Percentiles rank a stretch among this genome's conserved stretches.
Conservation (phyloP, 2,113 vertebrate species). For the Oenanthe oenanthe region DNA sequence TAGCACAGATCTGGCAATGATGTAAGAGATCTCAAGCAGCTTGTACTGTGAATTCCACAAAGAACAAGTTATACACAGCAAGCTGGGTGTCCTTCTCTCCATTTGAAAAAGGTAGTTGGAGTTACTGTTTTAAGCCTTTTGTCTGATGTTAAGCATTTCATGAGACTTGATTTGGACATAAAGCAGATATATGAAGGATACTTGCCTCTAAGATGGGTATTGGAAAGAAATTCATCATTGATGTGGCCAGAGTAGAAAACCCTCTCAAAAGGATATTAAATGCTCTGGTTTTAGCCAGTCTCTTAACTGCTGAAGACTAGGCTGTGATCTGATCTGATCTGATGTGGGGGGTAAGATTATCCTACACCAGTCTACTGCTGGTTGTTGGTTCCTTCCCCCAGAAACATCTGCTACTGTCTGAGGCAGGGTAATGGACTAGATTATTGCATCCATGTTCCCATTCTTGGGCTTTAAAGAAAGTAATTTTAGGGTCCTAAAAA, state of each 20-base stretch:
- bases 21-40: neutral
- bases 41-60: neutral
- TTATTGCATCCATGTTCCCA: neutral
- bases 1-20: neutral
- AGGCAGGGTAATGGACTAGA: neutral
- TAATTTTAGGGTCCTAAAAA: neutral
- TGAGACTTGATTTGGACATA: neutral
- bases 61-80: neutral
- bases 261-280: neutral
- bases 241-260: neutral
- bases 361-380: neutral
- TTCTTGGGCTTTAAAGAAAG: neutral
- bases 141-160: neutral
- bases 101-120: neutral
- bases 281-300: neutral
- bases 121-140: neutral
- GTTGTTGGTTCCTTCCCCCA: neutral
- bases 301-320: neutral
- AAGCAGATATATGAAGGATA: neutral
- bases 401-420: slow-evolving; percentile 44
- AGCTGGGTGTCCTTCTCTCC: neutral
- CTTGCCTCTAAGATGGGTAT: neutral
- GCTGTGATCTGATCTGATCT: neutral
- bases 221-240: neutral
- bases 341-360: neutral